Evolutionary conservation across 1,140 invertebrate species (phyloP).

Genomic region (Maconellicoccus hirsutus): DNA sequence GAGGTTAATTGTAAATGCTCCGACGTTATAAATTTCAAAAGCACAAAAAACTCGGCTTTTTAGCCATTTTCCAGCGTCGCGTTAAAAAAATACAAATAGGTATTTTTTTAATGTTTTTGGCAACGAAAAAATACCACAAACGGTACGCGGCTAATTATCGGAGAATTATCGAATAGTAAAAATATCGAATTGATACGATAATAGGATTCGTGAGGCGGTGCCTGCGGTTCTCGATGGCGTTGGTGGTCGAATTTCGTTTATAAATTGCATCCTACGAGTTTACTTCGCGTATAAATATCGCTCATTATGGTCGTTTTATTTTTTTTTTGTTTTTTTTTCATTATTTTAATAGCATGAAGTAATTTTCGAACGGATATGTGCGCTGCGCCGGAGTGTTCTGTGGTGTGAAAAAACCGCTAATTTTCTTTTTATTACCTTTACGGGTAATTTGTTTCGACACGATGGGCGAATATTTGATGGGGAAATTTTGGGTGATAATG

Average conservation of each 20-base stretch:
- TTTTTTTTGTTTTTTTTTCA: background rate
- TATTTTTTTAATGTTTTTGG: too few relatives aligned
- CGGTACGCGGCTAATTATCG: too few relatives aligned
- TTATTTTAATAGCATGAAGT: background rate
- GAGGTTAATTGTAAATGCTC: background rate
- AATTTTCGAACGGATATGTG: background rate
- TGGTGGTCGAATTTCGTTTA: background rate
- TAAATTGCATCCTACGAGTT: background rate
- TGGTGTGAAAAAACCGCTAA: background rate
- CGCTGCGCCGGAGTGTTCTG: background rate
- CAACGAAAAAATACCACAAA: too few relatives aligned
- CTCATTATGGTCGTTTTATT: background rate
- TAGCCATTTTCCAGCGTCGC: background rate
- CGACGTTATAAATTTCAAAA: background rate
- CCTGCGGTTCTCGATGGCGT: background rate
- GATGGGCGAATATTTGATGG: background rate
- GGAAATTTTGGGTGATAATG: background rate
- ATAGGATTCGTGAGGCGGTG: background rate
- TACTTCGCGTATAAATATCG: background rate
- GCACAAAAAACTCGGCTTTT: background rate
- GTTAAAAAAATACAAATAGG: too few relatives aligned
- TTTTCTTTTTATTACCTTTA: slow-evolving; percentile 1
- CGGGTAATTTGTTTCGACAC: background rate
- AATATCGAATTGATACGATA: too few relatives aligned
- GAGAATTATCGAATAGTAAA: too few relatives aligned